Conservation (phyloP, 2,797 vertebrate species). For the Corythornis leucogaster region DNA sequence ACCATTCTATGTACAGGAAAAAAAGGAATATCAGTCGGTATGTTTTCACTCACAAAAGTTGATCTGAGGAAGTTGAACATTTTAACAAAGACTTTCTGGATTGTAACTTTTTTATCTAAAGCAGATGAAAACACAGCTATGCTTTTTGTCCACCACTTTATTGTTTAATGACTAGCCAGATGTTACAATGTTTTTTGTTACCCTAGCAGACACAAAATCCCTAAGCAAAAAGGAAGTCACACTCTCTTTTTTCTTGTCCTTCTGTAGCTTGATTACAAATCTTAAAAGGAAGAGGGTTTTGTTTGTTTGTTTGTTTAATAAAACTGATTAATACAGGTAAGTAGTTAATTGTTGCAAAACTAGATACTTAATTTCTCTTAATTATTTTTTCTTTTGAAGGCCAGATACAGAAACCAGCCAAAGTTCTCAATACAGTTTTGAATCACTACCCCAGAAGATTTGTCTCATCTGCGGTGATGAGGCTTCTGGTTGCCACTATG, state of each 20-base stretch:
- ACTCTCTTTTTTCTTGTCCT: background rate
- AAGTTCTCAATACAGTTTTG: slow-evolving; percentile 78
- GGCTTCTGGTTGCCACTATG: slow-evolving; percentile 97
- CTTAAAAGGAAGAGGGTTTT: background rate
- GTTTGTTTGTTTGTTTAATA: background rate
- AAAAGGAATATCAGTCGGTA: background rate
- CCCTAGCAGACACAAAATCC: background rate
- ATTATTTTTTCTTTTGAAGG: slow-evolving; percentile 72
- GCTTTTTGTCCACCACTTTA: background rate
- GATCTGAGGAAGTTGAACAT: background rate
- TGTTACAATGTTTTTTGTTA: background rate
- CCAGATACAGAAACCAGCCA: slow-evolving; percentile 78
- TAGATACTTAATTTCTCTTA: background rate
- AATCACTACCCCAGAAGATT: slow-evolving; percentile 87
- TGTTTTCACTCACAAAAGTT: background rate
- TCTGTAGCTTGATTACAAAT: background rate
- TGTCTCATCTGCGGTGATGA: slow-evolving; percentile 97
- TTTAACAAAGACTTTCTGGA: background rate
- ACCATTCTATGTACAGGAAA: background rate
- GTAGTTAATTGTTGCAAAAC: background rate
- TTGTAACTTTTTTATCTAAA: background rate
- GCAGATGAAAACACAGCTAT: background rate
- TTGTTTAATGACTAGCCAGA: background rate
- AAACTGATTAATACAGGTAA: background rate
- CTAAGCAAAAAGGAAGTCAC: background rate